Evolutionary conservation across 1,140 invertebrate genomes (phyloP).

Genomic region (Micrasema longulum): DNA sequence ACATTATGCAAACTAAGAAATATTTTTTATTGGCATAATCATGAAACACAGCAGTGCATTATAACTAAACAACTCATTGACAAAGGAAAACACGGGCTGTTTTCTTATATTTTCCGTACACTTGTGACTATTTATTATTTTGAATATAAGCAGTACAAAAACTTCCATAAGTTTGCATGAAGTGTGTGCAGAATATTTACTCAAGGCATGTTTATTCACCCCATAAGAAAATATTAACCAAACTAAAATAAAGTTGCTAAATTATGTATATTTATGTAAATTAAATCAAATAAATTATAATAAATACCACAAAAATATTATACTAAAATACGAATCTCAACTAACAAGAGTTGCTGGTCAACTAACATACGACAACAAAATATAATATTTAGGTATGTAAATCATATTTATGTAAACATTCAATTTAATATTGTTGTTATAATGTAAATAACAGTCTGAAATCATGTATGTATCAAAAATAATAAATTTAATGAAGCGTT

Average conservation of each 20-base stretch:
- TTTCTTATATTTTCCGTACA: conserved; percentile 7
- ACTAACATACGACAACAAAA: conserved; percentile 15
- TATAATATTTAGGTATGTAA: conserved; percentile 15
- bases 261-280: conserved; percentile 2
- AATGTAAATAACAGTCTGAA: conserved; percentile 43
- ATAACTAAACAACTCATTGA: not conserved
- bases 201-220: conserved; percentile 7
- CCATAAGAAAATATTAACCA: conserved; percentile 20
- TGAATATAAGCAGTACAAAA: conserved; percentile 38
- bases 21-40: conserved; percentile 25
- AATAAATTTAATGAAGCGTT: conserved; percentile 41
- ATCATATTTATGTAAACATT: conserved; percentile 27
- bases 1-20: conserved; percentile 6
- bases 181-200: conserved; percentile 45
- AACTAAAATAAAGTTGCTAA: conserved; percentile 18
- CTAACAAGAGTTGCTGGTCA: conserved; percentile 25
- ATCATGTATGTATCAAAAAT: conserved; percentile 39
- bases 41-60: too few relatives aligned
- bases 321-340: conserved; percentile 29
- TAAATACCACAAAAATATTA: conserved; percentile 18
- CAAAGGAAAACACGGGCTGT: conserved; percentile 5
- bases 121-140: too few relatives aligned
- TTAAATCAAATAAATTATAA: conserved; percentile 19
- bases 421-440: conserved; percentile 25
- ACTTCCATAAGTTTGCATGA: conserved; percentile 39